Percentiles rank a stretch among this genome's conserved stretches.
phyloP scores from a whole-genome alignment of 2,113 vertebrate genomes.

The Chloroceryle aenea region DNA sequence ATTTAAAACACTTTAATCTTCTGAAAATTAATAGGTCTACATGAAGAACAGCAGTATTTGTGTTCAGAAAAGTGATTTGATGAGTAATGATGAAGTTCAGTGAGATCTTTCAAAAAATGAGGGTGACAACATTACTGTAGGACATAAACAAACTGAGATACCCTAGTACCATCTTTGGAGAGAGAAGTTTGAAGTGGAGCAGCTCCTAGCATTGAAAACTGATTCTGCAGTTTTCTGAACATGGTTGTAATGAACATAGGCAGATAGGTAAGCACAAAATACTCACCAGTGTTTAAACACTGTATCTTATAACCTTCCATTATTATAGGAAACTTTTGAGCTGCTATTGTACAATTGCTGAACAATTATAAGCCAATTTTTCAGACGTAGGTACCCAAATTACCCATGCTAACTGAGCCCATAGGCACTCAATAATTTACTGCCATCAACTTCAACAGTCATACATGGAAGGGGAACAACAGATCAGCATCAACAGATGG shows the following conservation, averaged over 20 bases:
- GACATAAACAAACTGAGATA: background rate
- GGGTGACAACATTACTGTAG: background rate
- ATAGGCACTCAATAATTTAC: accelerated
- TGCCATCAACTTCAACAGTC: background rate
- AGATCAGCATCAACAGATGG: background rate
- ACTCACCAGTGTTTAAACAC: background rate
- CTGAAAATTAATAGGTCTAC: background rate
- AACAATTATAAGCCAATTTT: background rate
- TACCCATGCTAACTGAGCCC: background rate
- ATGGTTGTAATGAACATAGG: background rate
- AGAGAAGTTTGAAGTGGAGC: background rate
- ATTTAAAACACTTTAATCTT: background rate
- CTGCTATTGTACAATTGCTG: background rate
- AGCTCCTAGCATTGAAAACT: background rate
- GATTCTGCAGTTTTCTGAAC: background rate
- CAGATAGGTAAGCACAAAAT: background rate
- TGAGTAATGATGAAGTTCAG: background rate
- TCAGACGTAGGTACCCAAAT: background rate
- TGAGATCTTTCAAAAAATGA: background rate
- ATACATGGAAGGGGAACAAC: background rate
- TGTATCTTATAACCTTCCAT: background rate
- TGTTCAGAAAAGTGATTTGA: background rate
- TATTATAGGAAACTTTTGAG: background rate
- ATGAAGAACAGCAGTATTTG: background rate
- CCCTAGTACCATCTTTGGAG: background rate